A percentile compares a stretch with the other conserved stretches of the same genome.
These are phyloP conservation scores for Adineta ricciae DNA, from an alignment of 2,888 invertebrate species.

Conservation along the genomic window DNA sequence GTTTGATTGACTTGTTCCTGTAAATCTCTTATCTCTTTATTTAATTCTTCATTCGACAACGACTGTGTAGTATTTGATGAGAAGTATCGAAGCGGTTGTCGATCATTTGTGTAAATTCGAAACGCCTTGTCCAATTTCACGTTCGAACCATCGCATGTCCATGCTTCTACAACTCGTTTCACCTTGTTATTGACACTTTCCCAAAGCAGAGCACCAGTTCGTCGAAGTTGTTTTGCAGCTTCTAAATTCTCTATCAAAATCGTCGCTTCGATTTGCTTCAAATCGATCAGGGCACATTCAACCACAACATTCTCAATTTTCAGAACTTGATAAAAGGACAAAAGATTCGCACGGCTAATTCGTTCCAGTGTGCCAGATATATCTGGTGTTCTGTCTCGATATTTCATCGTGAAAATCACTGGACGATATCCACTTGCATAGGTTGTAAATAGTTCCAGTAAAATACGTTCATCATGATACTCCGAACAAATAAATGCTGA, in stretches of 20 bases:
- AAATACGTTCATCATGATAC: slow-evolving; percentile 24
- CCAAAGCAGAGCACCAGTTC: neutral
- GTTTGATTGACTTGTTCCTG: slow-evolving; percentile 22
- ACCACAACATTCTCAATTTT: neutral
- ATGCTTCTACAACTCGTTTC: neutral
- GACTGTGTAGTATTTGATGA: neutral
- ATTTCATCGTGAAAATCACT: neutral
- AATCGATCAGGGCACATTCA: slow-evolving; percentile 9
- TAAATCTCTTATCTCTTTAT: slow-evolving; percentile 20
- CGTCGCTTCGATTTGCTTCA: slow-evolving; percentile 1
- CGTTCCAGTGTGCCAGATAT: neutral
- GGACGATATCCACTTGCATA: neutral
- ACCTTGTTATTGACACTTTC: neutral
- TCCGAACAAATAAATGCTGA: slow-evolving; percentile 27
- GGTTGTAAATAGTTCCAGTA: neutral
- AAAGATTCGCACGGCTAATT: neutral
- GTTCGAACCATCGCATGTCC: neutral
- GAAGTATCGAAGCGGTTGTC: neutral
- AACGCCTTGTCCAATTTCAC: neutral
- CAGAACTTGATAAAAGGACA: neutral
- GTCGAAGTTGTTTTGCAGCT: neutral
- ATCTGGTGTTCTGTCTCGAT: neutral
- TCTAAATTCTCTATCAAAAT: neutral
- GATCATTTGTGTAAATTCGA: neutral
- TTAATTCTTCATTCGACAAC: neutral